phyloP scores from a whole-genome alignment of 2,888 invertebrate genomes.

The Ophion ellenae region DNA sequence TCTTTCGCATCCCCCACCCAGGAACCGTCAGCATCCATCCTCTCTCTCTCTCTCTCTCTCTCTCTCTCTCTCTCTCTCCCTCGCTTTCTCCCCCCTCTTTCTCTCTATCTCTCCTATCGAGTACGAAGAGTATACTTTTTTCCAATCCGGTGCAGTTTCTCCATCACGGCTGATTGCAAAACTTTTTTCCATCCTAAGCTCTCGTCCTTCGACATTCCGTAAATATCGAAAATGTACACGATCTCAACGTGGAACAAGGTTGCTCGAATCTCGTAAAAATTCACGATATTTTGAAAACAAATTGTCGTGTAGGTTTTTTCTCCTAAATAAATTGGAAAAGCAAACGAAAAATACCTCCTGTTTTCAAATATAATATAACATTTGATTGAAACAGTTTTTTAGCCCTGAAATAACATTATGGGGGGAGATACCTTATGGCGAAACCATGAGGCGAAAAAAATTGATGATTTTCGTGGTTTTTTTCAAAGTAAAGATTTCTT shows the following conservation, averaged over 20 bases:
- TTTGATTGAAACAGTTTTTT: neutral
- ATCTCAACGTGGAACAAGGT: neutral
- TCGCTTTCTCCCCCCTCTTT: neutral
- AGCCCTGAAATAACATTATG: neutral
- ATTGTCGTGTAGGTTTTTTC: neutral
- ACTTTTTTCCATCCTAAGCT: constrained; percentile 30
- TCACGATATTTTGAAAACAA: neutral
- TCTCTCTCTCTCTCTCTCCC: neutral
- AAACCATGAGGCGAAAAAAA: no score
- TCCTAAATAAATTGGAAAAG: neutral
- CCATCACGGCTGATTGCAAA: constrained; percentile 36
- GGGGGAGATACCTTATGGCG: no score
- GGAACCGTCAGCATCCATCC: constrained; percentile 20
- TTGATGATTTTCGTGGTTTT: no score
- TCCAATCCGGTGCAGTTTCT: neutral
- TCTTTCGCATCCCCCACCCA: constrained; percentile 5
- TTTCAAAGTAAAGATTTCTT: no score
- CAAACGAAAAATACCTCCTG: neutral
- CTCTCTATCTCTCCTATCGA: neutral
- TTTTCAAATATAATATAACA: neutral
- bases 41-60: neutral
- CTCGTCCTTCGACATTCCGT: constrained; percentile 8
- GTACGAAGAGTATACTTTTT: constrained; percentile 13
- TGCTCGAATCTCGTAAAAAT: neutral
- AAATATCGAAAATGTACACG: neutral